phyloP scores from a whole-genome alignment of 1,140 invertebrate species.

The Stenopsyche tienmushanensis region DNA sequence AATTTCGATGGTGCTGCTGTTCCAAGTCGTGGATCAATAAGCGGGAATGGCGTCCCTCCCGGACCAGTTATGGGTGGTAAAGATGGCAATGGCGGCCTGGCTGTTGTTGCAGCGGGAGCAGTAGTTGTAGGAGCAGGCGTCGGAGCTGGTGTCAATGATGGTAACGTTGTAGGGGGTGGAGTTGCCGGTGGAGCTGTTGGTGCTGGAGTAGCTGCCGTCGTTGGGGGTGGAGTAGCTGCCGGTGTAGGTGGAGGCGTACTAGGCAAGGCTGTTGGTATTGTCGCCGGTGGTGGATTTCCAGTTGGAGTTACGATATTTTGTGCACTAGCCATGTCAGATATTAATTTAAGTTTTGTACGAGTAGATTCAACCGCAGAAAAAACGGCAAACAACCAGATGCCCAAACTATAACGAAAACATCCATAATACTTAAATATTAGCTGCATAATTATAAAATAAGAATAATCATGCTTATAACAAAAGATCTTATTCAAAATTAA shows the following conservation, averaged over 20 bases:
- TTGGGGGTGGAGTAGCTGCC: conserved; percentile 26
- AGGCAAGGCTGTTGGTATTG: no score
- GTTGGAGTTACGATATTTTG: neutral
- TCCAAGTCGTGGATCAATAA: conserved; percentile 45
- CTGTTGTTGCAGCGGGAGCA: neutral
- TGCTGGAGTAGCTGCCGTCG: conserved; percentile 30
- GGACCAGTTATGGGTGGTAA: no score
- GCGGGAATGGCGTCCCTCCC: conserved; percentile 41
- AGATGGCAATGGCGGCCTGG: neutral
- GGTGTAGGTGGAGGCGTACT: no score
- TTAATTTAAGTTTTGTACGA: no score
- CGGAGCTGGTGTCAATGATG: neutral
- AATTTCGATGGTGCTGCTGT: conserved; percentile 43
- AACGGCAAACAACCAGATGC: neutral
- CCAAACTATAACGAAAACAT: neutral
- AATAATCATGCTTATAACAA: no score
- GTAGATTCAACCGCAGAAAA: no score
- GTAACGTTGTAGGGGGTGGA: neutral
- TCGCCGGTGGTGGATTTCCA: neutral
- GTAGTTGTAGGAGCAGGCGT: conserved; percentile 29
- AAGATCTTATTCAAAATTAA: no score
- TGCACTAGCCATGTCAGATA: no score
- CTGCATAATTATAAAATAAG: no score
- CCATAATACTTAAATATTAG: no score
- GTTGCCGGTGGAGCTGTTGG: conserved; percentile 8